phyloP scores from a whole-genome alignment of 2,888 invertebrate genomes.

The Stenotaenia linearis region DNA sequence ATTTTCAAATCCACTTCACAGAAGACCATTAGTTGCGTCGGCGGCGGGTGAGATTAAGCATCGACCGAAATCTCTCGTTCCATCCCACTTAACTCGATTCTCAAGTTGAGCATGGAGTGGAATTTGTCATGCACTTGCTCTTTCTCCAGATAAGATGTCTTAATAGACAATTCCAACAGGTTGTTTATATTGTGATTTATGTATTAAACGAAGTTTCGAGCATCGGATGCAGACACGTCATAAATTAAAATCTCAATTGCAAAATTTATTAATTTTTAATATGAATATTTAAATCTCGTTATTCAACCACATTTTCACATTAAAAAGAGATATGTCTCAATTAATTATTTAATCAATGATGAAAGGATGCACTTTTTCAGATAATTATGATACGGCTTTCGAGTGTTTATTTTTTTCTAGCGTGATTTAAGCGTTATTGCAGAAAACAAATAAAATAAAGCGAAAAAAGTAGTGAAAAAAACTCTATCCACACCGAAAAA shows the following conservation, averaged over 20 bases:
- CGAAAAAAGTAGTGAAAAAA: not conserved
- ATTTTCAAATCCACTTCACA: not conserved
- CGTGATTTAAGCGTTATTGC: no score
- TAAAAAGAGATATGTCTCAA: no score
- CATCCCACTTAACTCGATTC: constrained; percentile 15
- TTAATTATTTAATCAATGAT: not conserved
- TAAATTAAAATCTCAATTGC: not conserved
- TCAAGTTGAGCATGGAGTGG: constrained; percentile 12
- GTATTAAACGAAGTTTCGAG: not conserved
- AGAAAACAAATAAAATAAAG: no score
- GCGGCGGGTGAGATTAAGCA: constrained; percentile 11
- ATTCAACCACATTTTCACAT: no score
- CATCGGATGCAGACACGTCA: not conserved
- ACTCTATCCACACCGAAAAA: no score
- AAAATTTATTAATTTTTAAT: not conserved
- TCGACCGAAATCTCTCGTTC: constrained; percentile 21
- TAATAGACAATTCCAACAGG: constrained; percentile 3
- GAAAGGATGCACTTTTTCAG: not conserved
- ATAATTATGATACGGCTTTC: no score
- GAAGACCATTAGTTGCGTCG: not conserved
- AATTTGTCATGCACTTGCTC: constrained; percentile 19
- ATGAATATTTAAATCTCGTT: no score
- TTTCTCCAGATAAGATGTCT: not conserved
- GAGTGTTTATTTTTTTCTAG: no score
- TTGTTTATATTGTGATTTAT: not conserved